A percentile compares a stretch with the other conserved stretches of the same genome.
phyloP scores from a whole-genome alignment of 2,797 vertebrate genomes.

The Apogon hyalosoma region DNA sequence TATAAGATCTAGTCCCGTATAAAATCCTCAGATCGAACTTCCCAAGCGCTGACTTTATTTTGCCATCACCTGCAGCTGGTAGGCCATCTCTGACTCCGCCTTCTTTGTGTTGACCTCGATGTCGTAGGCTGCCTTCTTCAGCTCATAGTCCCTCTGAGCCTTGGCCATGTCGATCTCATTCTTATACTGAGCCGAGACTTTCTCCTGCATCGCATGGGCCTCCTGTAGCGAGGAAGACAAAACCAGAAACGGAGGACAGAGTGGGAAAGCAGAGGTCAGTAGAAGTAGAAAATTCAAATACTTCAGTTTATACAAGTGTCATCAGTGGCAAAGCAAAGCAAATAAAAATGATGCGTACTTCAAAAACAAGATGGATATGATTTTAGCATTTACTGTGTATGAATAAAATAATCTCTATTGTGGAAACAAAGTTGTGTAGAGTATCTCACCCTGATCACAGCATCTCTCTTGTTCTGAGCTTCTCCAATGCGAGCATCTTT shows the following conservation, averaged over 20 bases:
- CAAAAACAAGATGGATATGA: neutral
- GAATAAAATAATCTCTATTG: neutral
- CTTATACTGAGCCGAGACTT: slow-evolving; percentile 90
- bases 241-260: neutral
- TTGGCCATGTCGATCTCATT: slow-evolving; percentile 95
- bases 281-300: slow-evolving; percentile 10
- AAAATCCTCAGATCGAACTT: too few relatives aligned
- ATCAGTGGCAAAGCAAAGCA: neutral
- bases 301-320: neutral
- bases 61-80: slow-evolving; percentile 89
- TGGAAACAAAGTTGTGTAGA: too few relatives aligned
- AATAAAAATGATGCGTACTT: neutral
- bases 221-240: slow-evolving; percentile 78
- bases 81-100: slow-evolving; percentile 92
- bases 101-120: slow-evolving; percentile 91
- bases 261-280: neutral
- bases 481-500: slow-evolving; percentile 93
- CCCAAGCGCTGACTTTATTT: too few relatives aligned
- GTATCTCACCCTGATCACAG: slow-evolving; percentile 89
- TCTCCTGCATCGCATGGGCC: slow-evolving; percentile 90
- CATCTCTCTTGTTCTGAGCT: slow-evolving; percentile 91
- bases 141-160: slow-evolving; percentile 91
- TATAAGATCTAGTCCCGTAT: too few relatives aligned
- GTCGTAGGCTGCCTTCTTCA: slow-evolving; percentile 92
- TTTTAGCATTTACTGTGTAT: too few relatives aligned